Evolutionary conservation across 2,113 vertebrate genomes (phyloP), one percentile per base, ranked within the genome.

Genomic region (Mustelus asterias): DNA sequence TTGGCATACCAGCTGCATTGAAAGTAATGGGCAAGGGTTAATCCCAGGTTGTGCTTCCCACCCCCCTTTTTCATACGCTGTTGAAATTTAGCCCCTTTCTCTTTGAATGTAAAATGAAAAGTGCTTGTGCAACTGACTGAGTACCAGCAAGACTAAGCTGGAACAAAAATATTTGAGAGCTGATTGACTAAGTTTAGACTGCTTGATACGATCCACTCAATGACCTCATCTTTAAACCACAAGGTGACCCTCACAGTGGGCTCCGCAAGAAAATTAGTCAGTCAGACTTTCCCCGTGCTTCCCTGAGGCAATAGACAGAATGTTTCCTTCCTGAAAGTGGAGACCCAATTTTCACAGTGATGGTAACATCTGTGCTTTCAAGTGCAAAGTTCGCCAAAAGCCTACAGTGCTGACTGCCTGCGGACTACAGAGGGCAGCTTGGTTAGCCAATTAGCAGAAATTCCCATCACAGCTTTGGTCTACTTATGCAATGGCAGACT

Each of bases 121-220:
- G 18, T 83, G 80, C 18, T 22, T 20, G 41, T 83, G 22, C 80
- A 20, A 83, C 13, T 89, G 44, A 29, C 86, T 54, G 48, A 29
- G 24, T 9, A 58, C 10, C 48, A 89, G 24, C 48, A 48, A 54
- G 48, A 48, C 48, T 89, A 33, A 58, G 1, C 54, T 90, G 10
- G 54, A 60, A 60, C 88, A 33, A 90, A 60, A 60, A 29, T 60
- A 6, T 58, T 90, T 90, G 24, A 60, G 48, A 60, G 86, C 86
- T 83, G 78, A 83, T 83, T 83, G 80, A 83, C 80, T 90, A 60
- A 90, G 88, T 90, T 90, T 60, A 90, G 54, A 60, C 48, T 60
- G 54, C 88, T 33, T 60, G 54, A 90, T 90, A 90, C 60, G 88
- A 29, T 90, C 54, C 88, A 33, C 88, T 90, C 88, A 29, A 60